A percentile compares a stretch with the other conserved stretches of the same genome.
Conservation (phyloP, 2,797 vertebrate species). For the Brotula barbata region DNA sequence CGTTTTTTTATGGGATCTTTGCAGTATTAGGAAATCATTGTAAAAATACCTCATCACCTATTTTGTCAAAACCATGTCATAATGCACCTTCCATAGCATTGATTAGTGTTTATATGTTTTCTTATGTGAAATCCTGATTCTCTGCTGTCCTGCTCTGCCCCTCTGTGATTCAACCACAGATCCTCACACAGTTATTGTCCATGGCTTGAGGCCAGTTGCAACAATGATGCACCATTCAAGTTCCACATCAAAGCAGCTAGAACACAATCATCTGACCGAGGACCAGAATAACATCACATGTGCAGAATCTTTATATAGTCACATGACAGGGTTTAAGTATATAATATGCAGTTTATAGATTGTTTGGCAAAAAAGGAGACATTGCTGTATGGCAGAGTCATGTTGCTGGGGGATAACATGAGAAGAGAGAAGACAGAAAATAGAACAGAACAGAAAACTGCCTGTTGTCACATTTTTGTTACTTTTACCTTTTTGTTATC, state of each 20-base stretch:
- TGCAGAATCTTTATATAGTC: slow-evolving; percentile 25
- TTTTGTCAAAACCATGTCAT: no score
- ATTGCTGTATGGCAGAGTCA: not conserved
- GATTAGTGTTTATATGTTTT: no score
- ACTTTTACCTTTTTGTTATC: no score
- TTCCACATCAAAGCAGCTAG: slow-evolving; percentile 38
- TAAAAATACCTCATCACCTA: no score
- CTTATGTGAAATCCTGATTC: slow-evolving; percentile 5
- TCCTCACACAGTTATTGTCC: slow-evolving; percentile 46
- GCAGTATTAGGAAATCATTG: no score
- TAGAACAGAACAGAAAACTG: not conserved
- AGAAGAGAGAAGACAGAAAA: not conserved
- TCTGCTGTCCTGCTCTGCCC: slow-evolving; percentile 15
- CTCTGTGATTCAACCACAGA: slow-evolving; percentile 61
- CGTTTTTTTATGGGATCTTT: no score
- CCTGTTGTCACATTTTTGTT: no score
- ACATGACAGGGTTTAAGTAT: slow-evolving; percentile 47
- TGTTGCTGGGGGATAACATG: slow-evolving; percentile 16
- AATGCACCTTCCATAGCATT: no score
- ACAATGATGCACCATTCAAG: slow-evolving; percentile 60
- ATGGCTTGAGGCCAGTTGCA: slow-evolving; percentile 41
- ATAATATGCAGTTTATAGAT: no score
- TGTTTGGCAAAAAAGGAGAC: slow-evolving; percentile 11
- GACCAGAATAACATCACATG: slow-evolving; percentile 68
- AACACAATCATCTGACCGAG: slow-evolving; percentile 57